A percentile compares a stretch with the other conserved stretches of the same genome.
Evolutionary conservation across 2,888 invertebrate genomes (phyloP).

Genomic region (Ichneumon xanthorius): DNA sequence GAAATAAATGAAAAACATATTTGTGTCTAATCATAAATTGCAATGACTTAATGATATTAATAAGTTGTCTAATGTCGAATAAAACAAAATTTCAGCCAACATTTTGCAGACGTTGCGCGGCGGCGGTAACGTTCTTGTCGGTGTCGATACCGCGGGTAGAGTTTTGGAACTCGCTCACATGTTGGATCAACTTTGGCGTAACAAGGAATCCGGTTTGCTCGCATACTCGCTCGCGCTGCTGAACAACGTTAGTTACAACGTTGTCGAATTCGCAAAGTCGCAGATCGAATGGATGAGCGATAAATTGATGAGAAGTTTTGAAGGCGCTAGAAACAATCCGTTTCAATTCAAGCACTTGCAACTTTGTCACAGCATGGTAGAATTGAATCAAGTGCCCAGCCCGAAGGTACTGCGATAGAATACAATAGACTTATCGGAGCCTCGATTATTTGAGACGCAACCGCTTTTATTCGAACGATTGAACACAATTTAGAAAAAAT

Average conservation of each 20-base stretch:
- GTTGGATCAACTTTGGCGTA: conserved; percentile 97
- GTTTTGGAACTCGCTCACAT: conserved; percentile 98
- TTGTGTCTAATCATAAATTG: too few relatives aligned
- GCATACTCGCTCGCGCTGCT: conserved; percentile 97
- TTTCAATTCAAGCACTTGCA: conserved; percentile 98
- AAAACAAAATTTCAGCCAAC: conserved; percentile 88
- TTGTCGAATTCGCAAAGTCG: conserved; percentile 99
- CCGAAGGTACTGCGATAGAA: conserved; percentile 88
- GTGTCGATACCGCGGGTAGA: conserved; percentile 98
- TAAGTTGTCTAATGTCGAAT: neutral
- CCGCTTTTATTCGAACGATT: neutral
- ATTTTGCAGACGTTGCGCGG: conserved; percentile 96
- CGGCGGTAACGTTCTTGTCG: conserved; percentile 97
- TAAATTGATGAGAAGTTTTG: conserved; percentile 96
- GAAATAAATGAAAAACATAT: too few relatives aligned
- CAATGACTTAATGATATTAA: neutral
- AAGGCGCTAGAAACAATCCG: conserved; percentile 96
- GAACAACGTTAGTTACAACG: conserved; percentile 99
- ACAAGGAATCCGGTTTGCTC: conserved; percentile 97
- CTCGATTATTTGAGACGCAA: neutral
- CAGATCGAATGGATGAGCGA: conserved; percentile 99
- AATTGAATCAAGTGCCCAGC: conserved; percentile 94
- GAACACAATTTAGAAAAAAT: neutral
- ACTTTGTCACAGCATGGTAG: conserved; percentile 96
- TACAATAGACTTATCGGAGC: neutral